phyloP scores from a whole-genome alignment of 1,140 invertebrate genomes.

The Drosophila persimilis region DNA sequence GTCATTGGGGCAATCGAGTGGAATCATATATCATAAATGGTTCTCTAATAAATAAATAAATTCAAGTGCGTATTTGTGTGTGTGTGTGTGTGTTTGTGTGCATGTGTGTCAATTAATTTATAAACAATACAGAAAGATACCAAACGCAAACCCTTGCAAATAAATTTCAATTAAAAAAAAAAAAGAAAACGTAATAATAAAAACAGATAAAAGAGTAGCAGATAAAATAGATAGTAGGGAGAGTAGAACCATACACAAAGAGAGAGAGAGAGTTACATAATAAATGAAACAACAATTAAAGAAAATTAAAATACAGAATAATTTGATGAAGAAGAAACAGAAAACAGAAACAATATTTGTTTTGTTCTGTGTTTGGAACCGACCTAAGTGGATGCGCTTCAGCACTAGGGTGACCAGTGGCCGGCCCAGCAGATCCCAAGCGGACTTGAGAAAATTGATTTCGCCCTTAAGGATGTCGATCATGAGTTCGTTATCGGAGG shows the following conservation, averaged over 20 bases:
- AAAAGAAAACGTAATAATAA: constrained; percentile 16
- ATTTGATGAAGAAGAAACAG: constrained; percentile 20
- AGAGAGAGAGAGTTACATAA: constrained; percentile 6
- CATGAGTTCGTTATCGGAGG: constrained; percentile 97
- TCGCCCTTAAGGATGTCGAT: constrained; percentile 98
- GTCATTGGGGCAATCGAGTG: constrained; percentile 26
- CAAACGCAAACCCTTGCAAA: constrained; percentile 54
- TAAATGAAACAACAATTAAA: constrained; percentile 15
- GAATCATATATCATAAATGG: no score
- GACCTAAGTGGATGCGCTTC: constrained; percentile 96
- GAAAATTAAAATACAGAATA: constrained; percentile 22
- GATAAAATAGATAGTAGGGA: not conserved
- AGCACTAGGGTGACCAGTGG: constrained; percentile 95
- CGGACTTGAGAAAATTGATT: constrained; percentile 97
- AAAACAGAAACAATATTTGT: constrained; percentile 13
- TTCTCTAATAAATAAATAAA: constrained; percentile 34
- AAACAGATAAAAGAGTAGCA: constrained; percentile 15
- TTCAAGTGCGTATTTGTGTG: constrained; percentile 13
- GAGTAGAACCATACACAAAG: constrained; percentile 26
- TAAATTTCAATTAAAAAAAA: not conserved
- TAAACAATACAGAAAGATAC: constrained; percentile 37
- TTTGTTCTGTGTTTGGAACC: constrained; percentile 51
- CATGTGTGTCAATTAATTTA: constrained; percentile 41
- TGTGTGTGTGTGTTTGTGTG: constrained; percentile 23
- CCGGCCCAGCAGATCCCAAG: constrained; percentile 96